Base-by-base conservation (phyloP, 2,888 invertebrate species). In the Amblyjoppa proteus region DNA sequence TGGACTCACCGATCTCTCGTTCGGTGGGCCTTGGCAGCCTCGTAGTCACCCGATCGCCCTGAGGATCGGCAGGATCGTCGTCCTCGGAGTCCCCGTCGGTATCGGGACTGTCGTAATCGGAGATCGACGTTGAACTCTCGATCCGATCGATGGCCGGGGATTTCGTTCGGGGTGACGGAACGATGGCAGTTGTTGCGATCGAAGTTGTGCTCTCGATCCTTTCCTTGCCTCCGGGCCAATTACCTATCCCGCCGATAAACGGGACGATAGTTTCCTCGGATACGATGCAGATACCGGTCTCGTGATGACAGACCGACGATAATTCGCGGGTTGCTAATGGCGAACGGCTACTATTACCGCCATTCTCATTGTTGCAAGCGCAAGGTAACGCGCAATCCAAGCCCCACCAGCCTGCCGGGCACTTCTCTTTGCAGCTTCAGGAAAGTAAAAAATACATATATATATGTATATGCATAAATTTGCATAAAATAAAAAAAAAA, bases 371-470 rank as follows among this genome's bases (percentile, higher is more conserved):
- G 86, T 94, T 93, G 91, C 97, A 97, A 51, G 94, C 93, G 91
- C 97, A 97, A n/a, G 95, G 93, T 87, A 96, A 95, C 53, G 95
- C 94, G 91, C 98, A 98, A 88, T 96, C 96, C 9, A 96, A 95
- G 0, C 98, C 98, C 96, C 97, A 98, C 88, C 95, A 95, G 86
- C 96, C 96, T 51, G 94, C 93, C 38, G 96, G 95, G 91, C 97
- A 97, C 85, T 95, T 87, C 71, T 88, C 87, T 41, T 89, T 88
- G 88, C 93, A 94, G 58, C 93, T 93, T 49, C 3, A 2, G 25
- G 34, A n/a, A 20, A 45, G 38, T 9, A 78, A 56, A 13, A 64
- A 38, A 49, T 20, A 20, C 20, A 20, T 20, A 20, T 20, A 20
- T 20, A 20, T 20, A 20, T 20, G 20, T 20, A 20, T 13, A 28